Percentiles rank a stretch among this genome's conserved stretches.
These are phyloP conservation scores for Apantesis nais DNA, from an alignment of 2,888 invertebrate genomes.

Conservation along the genomic window DNA sequence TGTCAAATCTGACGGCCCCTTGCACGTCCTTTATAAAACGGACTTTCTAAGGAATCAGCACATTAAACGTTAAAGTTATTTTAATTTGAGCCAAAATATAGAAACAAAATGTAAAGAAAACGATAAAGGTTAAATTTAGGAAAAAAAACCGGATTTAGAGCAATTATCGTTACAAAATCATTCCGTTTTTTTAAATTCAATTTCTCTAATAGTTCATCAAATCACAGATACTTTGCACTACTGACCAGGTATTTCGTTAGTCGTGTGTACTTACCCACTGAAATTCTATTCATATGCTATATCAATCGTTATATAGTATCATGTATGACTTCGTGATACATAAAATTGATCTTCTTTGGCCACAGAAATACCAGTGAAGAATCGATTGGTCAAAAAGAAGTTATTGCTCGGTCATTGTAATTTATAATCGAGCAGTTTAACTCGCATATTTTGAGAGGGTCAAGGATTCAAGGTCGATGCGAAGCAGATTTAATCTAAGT, in stretches of 20 bases:
- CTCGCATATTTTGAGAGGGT: not conserved
- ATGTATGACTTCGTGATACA: not conserved
- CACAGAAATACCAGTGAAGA: not conserved
- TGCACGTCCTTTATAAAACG: too few species aligned
- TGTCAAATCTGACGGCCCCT: too few species aligned
- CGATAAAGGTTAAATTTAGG: too few species aligned
- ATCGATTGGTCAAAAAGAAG: not conserved
- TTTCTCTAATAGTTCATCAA: too few species aligned
- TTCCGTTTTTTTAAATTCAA: not conserved
- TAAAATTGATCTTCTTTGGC: not conserved
- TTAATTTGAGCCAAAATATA: too few species aligned
- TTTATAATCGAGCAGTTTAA: not conserved
- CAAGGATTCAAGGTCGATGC: not conserved
- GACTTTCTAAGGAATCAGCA: too few species aligned
- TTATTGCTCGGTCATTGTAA: not conserved
- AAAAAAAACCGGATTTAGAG: too few species aligned
- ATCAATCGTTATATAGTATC: not conserved
- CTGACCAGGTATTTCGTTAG: not conserved
- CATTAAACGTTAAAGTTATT: too few species aligned
- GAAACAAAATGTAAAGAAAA: too few species aligned
- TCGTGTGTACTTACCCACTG: not conserved
- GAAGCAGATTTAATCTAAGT: not conserved
- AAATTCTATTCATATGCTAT: not conserved
- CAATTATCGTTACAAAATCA: not conserved
- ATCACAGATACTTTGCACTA: too few species aligned